Evolutionary conservation across 2,888 invertebrate species (phyloP), one percentile per base, ranked within the genome.

Genomic region (Lottia scabra): DNA sequence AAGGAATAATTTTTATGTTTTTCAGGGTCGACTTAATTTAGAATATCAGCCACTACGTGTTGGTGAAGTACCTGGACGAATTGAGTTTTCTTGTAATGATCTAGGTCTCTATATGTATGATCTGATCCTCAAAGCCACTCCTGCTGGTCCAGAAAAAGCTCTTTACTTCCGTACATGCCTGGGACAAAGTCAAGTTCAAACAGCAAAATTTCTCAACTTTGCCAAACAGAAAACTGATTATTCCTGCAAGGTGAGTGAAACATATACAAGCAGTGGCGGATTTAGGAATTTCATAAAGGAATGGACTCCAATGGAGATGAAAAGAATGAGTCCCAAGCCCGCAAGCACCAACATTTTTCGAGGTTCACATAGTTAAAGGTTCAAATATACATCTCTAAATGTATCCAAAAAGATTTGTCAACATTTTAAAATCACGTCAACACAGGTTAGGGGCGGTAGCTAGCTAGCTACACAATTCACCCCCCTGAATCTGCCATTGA

Each of bases 151-250:
- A 19, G 90, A 90, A 78, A 85, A 85, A 71, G 85, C 89, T 5
- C 73, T 88, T 43, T 85, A 89, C 78, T 89, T 89, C 81, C 78
- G 87, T 8, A 85, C 87, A 13, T 81, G 82, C 62, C 84, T 90
- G 0, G 90, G 90, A 16, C 83, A 83, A 64, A 83, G 74, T 64
- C 86, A 87, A 71, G 78, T 81, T 6, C 86, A 87, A 72, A 75
- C 82, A 0, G 88, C 88, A 38, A 87, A 85, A 71, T 90, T 90
- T 81, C 77, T 87, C n/a, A 90, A 90, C 81, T 90, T 85, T 77
- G 85, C 87, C 65, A 89, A 89, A 77, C 87, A 87, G 76, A 90
- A 89, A 77, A 88, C 89, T 13, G 90, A 90, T 75, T 90, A 90
- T 73, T 69, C 81, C 13, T 90, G 89, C 84, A 89, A 88, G 85